Evolutionary conservation across 2,888 invertebrate genomes (phyloP), one percentile per base, ranked within the genome.

Genomic region (Rhyacophila evoluta): DNA sequence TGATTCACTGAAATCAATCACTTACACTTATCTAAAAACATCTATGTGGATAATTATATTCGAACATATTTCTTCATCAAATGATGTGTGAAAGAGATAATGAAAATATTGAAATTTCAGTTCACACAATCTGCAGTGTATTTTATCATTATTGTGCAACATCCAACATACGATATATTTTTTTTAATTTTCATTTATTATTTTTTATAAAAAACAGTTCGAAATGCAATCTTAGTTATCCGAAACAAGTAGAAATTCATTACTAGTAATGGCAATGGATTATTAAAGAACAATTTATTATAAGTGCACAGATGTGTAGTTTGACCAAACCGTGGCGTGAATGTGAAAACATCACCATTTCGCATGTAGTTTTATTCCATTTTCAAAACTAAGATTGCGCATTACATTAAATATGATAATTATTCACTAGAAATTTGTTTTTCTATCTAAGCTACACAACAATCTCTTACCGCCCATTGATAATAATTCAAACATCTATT

Each of bases 381-480:
- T 55, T 33, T 55, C 2, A 55, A 19, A 55, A 55, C 55, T 55
- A 55, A 55, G 25, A 15, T 55, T 55, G 55, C 15, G 19, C 19
- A 55, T 25, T 19, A 19, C 55, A 55, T 55, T 19, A 55, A 19
- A 55, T 39, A 39, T n/a, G 15, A 15, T 39, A 55, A 55, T 55
- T 55, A 55, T 19, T 19, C 19, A 2, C 55, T 55, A 55, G 55
- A 55, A 76, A 76, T 76, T 76, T 76, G 37, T 76, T 76, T 69
- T 72, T 55, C 76, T 76, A 76, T 67, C 76, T 76, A 76, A 25
- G 55, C 55, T 55, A 55, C 55, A 55, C 55, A 55, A 55, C 19
- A 55, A 55, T 55, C 19, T 55, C 55, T 19, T 55, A 25, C 15
- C 11, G 12, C 19, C 15, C 41, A 41, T 2, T 55, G 55, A 55